These are phyloP conservation scores for Cardiocondyla obscurior DNA, from an alignment of 1,140 invertebrate genomes.

Conservation along the genomic window DNA sequence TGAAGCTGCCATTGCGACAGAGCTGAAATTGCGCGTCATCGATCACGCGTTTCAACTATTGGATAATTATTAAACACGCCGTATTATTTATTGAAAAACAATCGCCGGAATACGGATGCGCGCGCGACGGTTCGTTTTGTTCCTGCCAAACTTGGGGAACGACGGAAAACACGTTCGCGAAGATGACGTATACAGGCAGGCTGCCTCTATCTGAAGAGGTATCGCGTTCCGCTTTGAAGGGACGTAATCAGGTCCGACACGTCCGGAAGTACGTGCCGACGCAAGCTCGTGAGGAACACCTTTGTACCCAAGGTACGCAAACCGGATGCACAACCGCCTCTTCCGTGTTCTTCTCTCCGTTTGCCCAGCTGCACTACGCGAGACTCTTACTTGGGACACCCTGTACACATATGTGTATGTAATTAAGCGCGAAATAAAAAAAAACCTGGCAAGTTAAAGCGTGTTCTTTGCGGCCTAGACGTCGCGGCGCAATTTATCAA, in stretches of 20 bases:
- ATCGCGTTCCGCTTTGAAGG: slow-evolving; percentile 68
- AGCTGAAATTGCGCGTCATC: slow-evolving; percentile 22
- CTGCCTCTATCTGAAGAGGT: slow-evolving; percentile 62
- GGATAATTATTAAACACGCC: slow-evolving; percentile 11
- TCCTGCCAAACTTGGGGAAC: background rate
- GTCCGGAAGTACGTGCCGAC: slow-evolving; percentile 61
- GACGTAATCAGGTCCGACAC: slow-evolving; percentile 65
- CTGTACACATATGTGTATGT: background rate
- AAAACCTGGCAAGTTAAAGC: background rate
- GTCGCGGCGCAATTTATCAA: too few species aligned
- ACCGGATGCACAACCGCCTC: slow-evolving; percentile 53
- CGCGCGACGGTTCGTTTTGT: background rate
- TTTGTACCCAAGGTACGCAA: slow-evolving; percentile 61
- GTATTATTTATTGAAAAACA: slow-evolving; percentile 26
- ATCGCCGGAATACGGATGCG: background rate
- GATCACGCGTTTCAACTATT: slow-evolving; percentile 27
- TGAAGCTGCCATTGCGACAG: slow-evolving; percentile 49
- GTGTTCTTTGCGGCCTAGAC: background rate
- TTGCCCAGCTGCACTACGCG: slow-evolving; percentile 28
- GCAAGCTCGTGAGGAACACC: slow-evolving; percentile 48
- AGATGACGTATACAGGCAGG: slow-evolving; percentile 27
- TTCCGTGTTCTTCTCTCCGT: slow-evolving; percentile 50
- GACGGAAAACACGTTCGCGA: background rate
- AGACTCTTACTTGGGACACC: background rate
- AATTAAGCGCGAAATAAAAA: background rate